These are phyloP conservation scores for Agonopterix subpropinquella DNA, from an alignment of 2,888 invertebrate genomes.

Conservation along the genomic window DNA sequence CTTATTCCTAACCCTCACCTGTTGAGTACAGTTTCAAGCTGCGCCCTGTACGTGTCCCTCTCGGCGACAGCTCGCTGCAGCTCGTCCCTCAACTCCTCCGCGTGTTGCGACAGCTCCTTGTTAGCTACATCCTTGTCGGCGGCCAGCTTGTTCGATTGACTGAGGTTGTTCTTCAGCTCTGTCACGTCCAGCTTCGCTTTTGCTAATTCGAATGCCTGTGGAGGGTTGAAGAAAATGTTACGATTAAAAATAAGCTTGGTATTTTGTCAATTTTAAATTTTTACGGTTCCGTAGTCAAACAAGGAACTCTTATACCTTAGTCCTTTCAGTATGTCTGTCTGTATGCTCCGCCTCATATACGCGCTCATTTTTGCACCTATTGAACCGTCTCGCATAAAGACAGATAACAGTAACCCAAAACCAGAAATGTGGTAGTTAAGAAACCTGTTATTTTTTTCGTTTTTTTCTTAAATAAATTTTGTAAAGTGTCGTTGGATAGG, in stretches of 20 bases:
- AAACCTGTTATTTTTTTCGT: no score
- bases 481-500: no score
- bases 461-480: no score
- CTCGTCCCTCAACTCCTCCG: slow-evolving; percentile 32
- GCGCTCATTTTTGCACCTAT: no score
- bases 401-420: no score
- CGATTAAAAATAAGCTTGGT: no score
- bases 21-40: slow-evolving; percentile 33
- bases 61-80: slow-evolving; percentile 28
- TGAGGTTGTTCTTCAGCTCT: slow-evolving; percentile 57
- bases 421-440: no score
- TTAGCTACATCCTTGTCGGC: slow-evolving; percentile 39
- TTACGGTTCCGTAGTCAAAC: not conserved
- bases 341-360: no score
- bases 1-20: slow-evolving; percentile 42
- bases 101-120: slow-evolving; percentile 33
- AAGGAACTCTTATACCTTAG: no score
- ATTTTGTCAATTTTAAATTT: not conserved
- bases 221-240: not conserved
- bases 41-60: slow-evolving; percentile 32
- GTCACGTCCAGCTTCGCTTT: slow-evolving; percentile 67
- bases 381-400: no score
- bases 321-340: no score
- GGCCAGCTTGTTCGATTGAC: slow-evolving; percentile 65
- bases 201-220: slow-evolving; percentile 66